Evolutionary conservation across 2,888 invertebrate genomes (phyloP).

Genomic region (Melanostoma scalare): DNA sequence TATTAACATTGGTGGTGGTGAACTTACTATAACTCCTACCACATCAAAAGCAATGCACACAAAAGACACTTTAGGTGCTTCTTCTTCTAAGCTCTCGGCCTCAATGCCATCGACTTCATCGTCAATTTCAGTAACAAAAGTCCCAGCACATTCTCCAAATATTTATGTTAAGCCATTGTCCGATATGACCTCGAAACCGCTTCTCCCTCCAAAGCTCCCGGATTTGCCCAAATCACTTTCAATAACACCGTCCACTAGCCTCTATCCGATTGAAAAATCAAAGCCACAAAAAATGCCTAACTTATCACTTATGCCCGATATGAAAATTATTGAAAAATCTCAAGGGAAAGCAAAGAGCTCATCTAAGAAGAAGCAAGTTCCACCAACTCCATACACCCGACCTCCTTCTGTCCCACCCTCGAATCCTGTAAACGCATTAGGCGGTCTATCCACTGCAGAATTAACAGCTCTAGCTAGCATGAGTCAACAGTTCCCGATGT

Average conservation of each 20-base stretch:
- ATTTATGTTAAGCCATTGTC: conserved; percentile 72
- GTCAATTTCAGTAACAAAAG: conserved; percentile 74
- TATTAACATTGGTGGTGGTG: conserved; percentile 75
- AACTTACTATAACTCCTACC: conserved; percentile 76
- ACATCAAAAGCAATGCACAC: conserved; percentile 55
- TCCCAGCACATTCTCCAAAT: conserved; percentile 67
- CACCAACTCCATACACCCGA: conserved; percentile 52
- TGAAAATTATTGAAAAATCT: conserved; percentile 52
- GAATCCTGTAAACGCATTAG: conserved; percentile 20
- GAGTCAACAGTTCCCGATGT: conserved; percentile 61
- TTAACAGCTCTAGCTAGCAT: conserved; percentile 57
- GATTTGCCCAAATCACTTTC: conserved; percentile 76
- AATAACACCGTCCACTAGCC: conserved; percentile 75
- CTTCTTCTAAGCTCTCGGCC: conserved; percentile 43
- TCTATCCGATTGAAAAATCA: conserved; percentile 60
- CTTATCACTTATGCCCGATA: conserved; percentile 62
- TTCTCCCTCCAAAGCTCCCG: conserved; percentile 63
- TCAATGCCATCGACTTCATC: conserved; percentile 58
- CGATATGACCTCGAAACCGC: conserved; percentile 55
- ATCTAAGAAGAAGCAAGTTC: conserved; percentile 49
- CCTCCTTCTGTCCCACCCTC: conserved; percentile 32
- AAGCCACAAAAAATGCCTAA: conserved; percentile 50
- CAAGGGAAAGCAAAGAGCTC: conserved; percentile 47
- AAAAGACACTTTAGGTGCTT: conserved; percentile 50
- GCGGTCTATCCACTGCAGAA: conserved; percentile 41